phyloP scores from a whole-genome alignment of 2,888 invertebrate species.

The Trilocha varians region DNA sequence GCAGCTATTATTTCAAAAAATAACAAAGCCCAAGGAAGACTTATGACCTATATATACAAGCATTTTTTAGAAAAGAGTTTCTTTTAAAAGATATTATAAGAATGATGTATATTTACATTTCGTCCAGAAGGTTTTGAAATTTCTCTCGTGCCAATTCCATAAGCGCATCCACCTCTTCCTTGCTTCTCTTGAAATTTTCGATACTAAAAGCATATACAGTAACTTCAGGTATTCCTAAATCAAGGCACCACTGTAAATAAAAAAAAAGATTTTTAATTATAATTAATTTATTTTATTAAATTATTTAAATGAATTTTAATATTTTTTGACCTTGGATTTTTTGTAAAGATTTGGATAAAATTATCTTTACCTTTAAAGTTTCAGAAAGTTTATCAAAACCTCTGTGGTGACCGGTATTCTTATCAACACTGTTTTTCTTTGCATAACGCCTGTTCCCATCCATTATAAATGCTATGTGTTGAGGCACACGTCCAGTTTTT shows the following conservation, averaged over 20 bases:
- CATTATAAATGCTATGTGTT: conserved; percentile 98
- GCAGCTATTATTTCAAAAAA: no score
- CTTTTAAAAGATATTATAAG: not conserved
- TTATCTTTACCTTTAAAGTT: conserved; percentile 85
- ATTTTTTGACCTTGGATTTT: no score
- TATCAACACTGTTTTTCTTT: conserved; percentile 81
- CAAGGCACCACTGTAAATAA: conserved; percentile 84
- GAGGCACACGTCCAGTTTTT: conserved; percentile 87
- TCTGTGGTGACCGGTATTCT: conserved; percentile 85
- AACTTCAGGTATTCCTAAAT: conserved; percentile 93
- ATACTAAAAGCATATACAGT: conserved; percentile 99
- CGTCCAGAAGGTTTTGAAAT: conserved; percentile 84
- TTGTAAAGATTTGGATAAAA: no score
- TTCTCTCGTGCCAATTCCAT: conserved; percentile 92
- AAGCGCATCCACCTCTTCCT: conserved; percentile 90
- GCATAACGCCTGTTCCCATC: conserved; percentile 98
- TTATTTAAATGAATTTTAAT: no score
- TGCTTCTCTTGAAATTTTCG: conserved; percentile 95
- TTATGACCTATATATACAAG: no score
- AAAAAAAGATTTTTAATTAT: not conserved
- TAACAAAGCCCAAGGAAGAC: no score
- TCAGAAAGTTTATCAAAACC: conserved; percentile 88
- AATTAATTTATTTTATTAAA: no score
- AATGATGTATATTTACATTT: conserved; percentile 72
- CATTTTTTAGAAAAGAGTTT: no score